Percentiles rank a stretch among this genome's conserved stretches.
Evolutionary conservation across 2,797 vertebrate species (phyloP).

Genomic region (Fundulus diaphanus): DNA sequence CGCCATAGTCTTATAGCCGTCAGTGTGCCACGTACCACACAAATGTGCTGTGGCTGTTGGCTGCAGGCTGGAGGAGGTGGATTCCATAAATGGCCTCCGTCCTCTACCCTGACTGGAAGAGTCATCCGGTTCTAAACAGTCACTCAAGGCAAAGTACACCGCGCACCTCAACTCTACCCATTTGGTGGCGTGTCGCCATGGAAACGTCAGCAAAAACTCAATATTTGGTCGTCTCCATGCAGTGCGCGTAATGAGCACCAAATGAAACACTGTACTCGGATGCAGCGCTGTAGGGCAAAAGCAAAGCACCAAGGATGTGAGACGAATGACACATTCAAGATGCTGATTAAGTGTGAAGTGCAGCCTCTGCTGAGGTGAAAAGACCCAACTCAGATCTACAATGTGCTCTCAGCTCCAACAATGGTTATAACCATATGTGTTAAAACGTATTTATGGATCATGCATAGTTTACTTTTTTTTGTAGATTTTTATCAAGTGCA

Average conservation of each 20-base stretch:
- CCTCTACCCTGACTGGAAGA: slow-evolving; percentile 50
- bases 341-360: slow-evolving; percentile 46
- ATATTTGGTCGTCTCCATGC: slow-evolving; percentile 52
- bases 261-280: slow-evolving; percentile 49
- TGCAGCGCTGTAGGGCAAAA: slow-evolving; percentile 33
- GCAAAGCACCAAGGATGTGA: slow-evolving; percentile 31
- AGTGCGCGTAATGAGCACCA: slow-evolving; percentile 53
- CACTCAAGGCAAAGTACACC: slow-evolving; percentile 70
- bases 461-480: background rate
- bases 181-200: slow-evolving; percentile 71
- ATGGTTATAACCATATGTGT: background rate
- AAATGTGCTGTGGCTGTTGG: slow-evolving; percentile 28
- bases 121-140: slow-evolving; percentile 67
- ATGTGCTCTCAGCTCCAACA: slow-evolving; percentile 6
- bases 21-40: slow-evolving; percentile 4
- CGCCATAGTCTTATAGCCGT: slow-evolving; percentile 14
- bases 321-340: slow-evolving; percentile 32
- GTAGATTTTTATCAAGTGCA: background rate
- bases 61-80: slow-evolving; percentile 52
- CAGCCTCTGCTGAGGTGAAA: slow-evolving; percentile 17
- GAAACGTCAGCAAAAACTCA: slow-evolving; percentile 71
- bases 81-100: slow-evolving; percentile 52
- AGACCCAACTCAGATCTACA: slow-evolving; percentile 11
- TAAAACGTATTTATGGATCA: background rate
- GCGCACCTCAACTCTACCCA: slow-evolving; percentile 56